Conservation (phyloP, 2,797 vertebrate genomes). For the Morus bassanus region DNA sequence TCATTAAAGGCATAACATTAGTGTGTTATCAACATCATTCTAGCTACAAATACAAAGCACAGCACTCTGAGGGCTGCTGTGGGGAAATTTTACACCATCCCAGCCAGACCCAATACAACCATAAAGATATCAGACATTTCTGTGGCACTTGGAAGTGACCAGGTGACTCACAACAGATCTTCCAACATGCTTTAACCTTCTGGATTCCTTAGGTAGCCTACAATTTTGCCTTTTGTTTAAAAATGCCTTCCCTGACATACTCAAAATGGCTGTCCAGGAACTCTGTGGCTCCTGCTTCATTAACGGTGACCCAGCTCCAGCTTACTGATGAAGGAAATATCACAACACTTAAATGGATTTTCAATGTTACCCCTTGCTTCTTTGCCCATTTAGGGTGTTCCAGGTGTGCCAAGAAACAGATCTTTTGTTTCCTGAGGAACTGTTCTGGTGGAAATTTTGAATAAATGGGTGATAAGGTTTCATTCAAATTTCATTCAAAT, state of each 20-base stretch:
- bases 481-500: neutral
- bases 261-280: neutral
- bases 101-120: neutral
- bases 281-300: neutral
- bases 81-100: neutral
- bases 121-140: neutral
- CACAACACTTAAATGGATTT: neutral
- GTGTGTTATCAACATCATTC: neutral
- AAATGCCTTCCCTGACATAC: neutral
- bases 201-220: neutral
- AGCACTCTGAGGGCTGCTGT: neutral
- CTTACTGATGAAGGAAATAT: neutral
- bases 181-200: neutral
- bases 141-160: neutral
- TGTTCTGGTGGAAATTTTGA: neutral
- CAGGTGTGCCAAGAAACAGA: neutral
- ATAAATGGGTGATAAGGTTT: neutral
- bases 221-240: neutral
- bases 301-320: neutral
- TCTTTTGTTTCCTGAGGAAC: neutral
- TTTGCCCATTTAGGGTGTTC: neutral
- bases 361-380: neutral
- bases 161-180: neutral
- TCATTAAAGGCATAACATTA: neutral
- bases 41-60: neutral